Evolutionary conservation across 2,113 vertebrate genomes (phyloP).

Genomic region (Cebidichthys violaceus): DNA sequence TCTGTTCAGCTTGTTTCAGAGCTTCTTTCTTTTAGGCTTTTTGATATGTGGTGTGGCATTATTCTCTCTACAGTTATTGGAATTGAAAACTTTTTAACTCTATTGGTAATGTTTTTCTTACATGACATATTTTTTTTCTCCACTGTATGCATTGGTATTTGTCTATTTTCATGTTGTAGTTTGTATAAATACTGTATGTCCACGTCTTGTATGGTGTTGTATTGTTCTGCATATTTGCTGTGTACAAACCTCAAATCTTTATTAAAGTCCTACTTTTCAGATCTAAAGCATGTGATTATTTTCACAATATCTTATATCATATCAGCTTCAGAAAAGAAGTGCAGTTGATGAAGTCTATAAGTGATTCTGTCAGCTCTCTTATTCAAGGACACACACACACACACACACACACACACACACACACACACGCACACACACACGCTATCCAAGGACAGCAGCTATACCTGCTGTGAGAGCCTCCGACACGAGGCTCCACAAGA

Average conservation of each 20-base stretch:
- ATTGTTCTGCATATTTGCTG: conserved; percentile 58
- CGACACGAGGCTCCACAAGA: not conserved
- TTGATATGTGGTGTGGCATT: conserved; percentile 56
- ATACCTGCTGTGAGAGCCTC: not conserved
- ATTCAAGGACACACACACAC: conserved; percentile 1
- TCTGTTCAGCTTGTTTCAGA: conserved; percentile 50
- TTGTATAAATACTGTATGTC: conserved; percentile 54
- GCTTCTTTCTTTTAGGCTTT: conserved; percentile 31
- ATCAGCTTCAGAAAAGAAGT: not conserved
- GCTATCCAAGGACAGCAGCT: not conserved
- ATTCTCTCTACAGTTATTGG: conserved; percentile 39
- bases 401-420: not conserved
- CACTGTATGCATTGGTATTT: conserved; percentile 45
- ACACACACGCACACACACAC: conserved; percentile 4
- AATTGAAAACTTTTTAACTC: conserved; percentile 42
- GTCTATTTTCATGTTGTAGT: conserved; percentile 42
- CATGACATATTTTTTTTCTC: conserved; percentile 6
- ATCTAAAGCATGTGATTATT: conserved; percentile 29
- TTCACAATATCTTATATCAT: not conserved
- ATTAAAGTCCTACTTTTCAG: conserved; percentile 74
- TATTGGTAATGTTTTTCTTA: conserved; percentile 30
- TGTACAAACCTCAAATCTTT: conserved; percentile 64
- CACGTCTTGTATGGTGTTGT: conserved; percentile 65
- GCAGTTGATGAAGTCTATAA: not conserved
- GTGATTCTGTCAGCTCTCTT: conserved; percentile 2